Evolutionary conservation across 2,797 vertebrate species (phyloP).

Genomic region (Erethizon dorsatum): DNA sequence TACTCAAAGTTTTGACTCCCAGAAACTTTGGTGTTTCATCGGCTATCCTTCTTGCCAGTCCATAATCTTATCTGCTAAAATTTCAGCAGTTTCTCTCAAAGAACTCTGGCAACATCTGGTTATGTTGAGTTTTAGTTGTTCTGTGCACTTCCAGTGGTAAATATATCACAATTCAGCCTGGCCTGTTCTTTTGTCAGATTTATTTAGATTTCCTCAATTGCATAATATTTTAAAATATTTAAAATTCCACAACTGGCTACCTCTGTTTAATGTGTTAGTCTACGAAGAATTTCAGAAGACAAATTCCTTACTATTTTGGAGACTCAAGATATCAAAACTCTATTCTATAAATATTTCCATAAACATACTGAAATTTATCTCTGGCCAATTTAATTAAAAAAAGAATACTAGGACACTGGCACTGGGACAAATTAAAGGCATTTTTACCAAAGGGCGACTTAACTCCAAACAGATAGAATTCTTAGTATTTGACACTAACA

Average conservation of each 20-base stretch:
- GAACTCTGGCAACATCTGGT: background rate
- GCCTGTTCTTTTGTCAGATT: background rate
- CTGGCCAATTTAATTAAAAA: background rate
- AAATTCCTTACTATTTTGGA: conserved; percentile 19
- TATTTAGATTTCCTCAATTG: background rate
- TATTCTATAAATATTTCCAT: background rate
- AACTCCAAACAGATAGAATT: background rate
- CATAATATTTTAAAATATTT: conserved; percentile 18
- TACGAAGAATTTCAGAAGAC: background rate
- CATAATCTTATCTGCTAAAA: background rate
- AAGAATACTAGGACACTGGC: background rate
- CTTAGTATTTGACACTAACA: conserved; percentile 9
- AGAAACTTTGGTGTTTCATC: background rate
- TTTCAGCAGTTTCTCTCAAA: background rate
- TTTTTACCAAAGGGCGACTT: background rate
- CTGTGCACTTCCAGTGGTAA: background rate
- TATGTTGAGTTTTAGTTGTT: conserved; percentile 3
- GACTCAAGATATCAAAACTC: background rate
- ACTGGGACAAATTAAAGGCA: background rate
- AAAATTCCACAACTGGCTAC: background rate
- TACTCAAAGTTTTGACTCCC: background rate
- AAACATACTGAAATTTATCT: background rate
- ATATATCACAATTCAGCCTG: background rate
- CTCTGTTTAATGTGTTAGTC: conserved; percentile 8
- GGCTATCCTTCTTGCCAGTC: background rate